These are phyloP conservation scores for Callithrix jacchus DNA, from an alignment of 2,113 vertebrate species.

Conservation along the genomic window DNA sequence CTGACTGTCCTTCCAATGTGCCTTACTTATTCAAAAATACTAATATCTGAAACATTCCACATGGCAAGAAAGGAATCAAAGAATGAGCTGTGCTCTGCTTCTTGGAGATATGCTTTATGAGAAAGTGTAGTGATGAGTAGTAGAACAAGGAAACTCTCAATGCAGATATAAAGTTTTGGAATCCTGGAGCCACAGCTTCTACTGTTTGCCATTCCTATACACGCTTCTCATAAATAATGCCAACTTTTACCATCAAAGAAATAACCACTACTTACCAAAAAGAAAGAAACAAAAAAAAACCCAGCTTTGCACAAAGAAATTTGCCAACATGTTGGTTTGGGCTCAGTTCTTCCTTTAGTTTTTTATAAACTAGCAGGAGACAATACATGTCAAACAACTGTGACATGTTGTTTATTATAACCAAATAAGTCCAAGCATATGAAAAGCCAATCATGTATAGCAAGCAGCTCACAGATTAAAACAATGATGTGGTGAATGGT, in stretches of 20 bases:
- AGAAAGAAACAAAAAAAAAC: constrained; percentile 98
- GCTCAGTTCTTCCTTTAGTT: constrained; percentile 93
- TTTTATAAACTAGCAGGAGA: constrained; percentile 96
- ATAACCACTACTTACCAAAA: constrained; percentile 98
- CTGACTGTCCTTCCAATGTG: constrained; percentile 96
- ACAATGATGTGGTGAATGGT: constrained; percentile 95
- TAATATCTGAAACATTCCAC: constrained; percentile 98
- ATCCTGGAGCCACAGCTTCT: constrained; percentile 95
- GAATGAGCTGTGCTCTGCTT: constrained; percentile 96
- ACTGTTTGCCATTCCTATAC: constrained; percentile 97
- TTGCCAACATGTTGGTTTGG: constrained; percentile 97
- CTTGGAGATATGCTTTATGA: constrained; percentile 97
- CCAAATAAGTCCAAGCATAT: constrained; percentile 98
- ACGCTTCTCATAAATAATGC: constrained; percentile 92
- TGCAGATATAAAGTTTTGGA: constrained; percentile 99
- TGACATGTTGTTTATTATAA: constrained; percentile 97
- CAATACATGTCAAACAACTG: constrained; percentile 99
- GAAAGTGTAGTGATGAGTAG: constrained; percentile 97
- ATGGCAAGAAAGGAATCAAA: constrained; percentile 98
- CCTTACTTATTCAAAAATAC: constrained; percentile 96
- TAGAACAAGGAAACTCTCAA: constrained; percentile 98
- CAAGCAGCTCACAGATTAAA: constrained; percentile 93
- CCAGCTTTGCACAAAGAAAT: constrained; percentile 97
- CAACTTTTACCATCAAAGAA: constrained; percentile 95
- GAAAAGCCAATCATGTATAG: constrained; percentile 92